These are phyloP conservation scores for Drosophila longiperda DNA, from an alignment of 2,888 invertebrate genomes.

Conservation along the genomic window DNA sequence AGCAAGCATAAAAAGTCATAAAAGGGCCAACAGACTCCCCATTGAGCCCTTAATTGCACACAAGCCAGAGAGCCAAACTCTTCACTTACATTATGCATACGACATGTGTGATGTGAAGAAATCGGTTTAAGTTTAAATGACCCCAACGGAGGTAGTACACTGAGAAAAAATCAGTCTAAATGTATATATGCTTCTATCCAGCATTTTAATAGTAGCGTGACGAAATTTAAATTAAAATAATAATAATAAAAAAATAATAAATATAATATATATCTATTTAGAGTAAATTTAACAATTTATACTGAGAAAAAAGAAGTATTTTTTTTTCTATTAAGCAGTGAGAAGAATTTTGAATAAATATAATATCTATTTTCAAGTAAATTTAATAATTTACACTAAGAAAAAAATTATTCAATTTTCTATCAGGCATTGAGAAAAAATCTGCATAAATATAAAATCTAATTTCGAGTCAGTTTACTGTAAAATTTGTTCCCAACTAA, in stretches of 20 bases:
- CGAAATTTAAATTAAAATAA: too few relatives aligned
- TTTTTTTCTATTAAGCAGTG: too few relatives aligned
- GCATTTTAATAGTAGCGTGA: not conserved
- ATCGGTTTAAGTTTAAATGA: slow-evolving; percentile 38
- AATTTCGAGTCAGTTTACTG: not conserved
- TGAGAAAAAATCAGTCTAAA: not conserved
- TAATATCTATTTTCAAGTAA: too few relatives aligned
- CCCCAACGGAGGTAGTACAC: not conserved
- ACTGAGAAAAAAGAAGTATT: too few relatives aligned
- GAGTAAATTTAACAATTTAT: not conserved
- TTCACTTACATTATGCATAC: slow-evolving; percentile 36
- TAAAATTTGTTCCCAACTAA: not conserved
- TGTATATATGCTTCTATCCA: rapidly evolving
- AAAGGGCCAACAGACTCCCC: slow-evolving; percentile 12
- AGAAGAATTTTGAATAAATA: too few relatives aligned
- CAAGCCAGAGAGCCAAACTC: slow-evolving; percentile 27
- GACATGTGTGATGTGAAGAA: slow-evolving; percentile 22
- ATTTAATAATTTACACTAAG: too few relatives aligned
- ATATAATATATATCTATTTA: too few relatives aligned
- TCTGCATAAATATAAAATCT: not conserved
- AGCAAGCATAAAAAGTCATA: slow-evolving; percentile 8
- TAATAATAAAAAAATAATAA: too few relatives aligned
- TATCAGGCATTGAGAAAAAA: not conserved
- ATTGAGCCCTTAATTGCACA: slow-evolving; percentile 43
- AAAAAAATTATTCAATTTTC: too few relatives aligned